Percentiles rank a stretch among this genome's conserved stretches.
phyloP scores from a whole-genome alignment of 2,888 invertebrate species.

The Drosophila koepferae region DNA sequence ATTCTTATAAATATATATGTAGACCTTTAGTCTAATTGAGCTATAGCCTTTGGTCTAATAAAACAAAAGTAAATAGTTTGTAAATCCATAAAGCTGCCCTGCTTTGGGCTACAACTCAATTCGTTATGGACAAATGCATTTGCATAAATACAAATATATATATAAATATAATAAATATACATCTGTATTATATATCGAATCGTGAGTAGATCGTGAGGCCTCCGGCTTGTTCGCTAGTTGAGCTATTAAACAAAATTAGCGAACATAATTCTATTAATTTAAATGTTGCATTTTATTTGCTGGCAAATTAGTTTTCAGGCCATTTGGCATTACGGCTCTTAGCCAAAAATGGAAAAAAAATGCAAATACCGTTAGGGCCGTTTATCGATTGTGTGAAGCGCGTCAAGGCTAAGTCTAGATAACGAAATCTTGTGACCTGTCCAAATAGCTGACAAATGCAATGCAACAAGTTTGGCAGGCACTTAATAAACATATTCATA shows the following conservation, averaged over 20 bases:
- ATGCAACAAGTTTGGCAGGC: slow-evolving; percentile 21
- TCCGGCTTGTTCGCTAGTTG: slow-evolving; percentile 20
- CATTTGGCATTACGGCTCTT: slow-evolving; percentile 43
- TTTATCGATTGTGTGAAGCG: slow-evolving; percentile 25
- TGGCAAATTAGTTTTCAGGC: slow-evolving; percentile 34
- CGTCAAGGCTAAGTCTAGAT: slow-evolving; percentile 51
- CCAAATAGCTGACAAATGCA: slow-evolving; percentile 51
- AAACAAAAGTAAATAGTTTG: slow-evolving; percentile 19
- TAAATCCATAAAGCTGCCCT: slow-evolving; percentile 11
- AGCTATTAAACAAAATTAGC: slow-evolving; percentile 59
- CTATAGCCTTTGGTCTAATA: slow-evolving; percentile 8
- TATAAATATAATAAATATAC: slow-evolving; percentile 1
- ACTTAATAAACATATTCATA: slow-evolving; percentile 27
- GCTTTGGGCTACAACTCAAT: slow-evolving; percentile 47
- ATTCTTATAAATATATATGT: background rate
- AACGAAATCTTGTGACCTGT: slow-evolving; percentile 30
- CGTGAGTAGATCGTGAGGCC: slow-evolving; percentile 4
- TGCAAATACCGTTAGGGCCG: slow-evolving; percentile 2
- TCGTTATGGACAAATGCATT: slow-evolving; percentile 16
- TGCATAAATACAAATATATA: background rate
- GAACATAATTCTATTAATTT: slow-evolving; percentile 62
- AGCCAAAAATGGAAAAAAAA: background rate
- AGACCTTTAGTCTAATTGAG: background rate
- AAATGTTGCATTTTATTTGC: slow-evolving; percentile 62
- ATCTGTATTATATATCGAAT: background rate